Percentiles rank a stretch among this genome's conserved stretches.
These are phyloP conservation scores for Deroptyus accipitrinus DNA, from an alignment of 2,113 vertebrate genomes.

Conservation along the genomic window DNA sequence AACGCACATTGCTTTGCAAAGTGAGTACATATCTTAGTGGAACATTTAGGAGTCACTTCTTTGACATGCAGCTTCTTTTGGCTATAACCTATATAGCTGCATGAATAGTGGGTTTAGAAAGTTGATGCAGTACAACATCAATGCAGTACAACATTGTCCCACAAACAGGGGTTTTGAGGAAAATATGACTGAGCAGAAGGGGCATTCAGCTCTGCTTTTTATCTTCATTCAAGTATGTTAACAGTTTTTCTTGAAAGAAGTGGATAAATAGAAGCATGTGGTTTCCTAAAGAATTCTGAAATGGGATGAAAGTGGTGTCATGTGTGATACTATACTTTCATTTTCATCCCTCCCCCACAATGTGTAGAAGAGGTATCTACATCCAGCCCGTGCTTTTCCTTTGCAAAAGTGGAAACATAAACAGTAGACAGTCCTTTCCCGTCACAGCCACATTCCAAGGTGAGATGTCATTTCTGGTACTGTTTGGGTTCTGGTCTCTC, in stretches of 20 bases:
- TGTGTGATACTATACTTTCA: neutral
- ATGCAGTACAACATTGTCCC: neutral
- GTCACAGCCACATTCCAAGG: neutral
- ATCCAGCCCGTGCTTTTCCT: neutral
- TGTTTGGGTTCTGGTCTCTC: neutral
- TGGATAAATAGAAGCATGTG: neutral
- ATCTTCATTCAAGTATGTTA: neutral
- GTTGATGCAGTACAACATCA: neutral
- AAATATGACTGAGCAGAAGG: neutral
- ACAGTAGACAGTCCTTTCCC: neutral
- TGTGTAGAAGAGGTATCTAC: neutral
- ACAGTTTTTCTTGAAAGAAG: neutral
- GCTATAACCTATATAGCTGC: neutral
- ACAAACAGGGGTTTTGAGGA: neutral
- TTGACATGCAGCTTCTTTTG: neutral
- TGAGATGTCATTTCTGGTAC: neutral
- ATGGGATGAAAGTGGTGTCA: neutral
- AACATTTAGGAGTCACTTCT: neutral
- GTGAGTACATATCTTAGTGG: neutral
- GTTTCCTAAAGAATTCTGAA: neutral
- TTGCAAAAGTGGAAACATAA: neutral
- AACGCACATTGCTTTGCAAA: neutral
- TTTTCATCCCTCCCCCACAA: neutral
- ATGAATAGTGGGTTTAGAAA: neutral
- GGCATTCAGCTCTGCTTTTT: neutral